Evolutionary conservation across 2,888 invertebrate genomes (phyloP), one percentile per base, ranked within the genome.

Genomic region (Sinopyrophorus schimmeli): DNA sequence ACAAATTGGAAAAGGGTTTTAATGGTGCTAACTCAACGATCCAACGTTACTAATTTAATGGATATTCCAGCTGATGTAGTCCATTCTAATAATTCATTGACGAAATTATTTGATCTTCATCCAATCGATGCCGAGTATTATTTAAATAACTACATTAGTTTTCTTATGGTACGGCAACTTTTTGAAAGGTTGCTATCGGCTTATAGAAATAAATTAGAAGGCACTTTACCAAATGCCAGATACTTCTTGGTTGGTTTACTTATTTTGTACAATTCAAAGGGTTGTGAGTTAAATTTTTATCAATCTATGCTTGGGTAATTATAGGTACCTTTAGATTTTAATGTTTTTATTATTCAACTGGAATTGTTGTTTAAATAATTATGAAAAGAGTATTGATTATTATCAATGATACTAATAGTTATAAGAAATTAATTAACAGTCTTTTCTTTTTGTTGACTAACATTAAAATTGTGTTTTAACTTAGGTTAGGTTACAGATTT

Each of bases 1-100:
- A 95, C 95, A 7, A 95, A 95, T 72, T 94, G 94, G 92, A 94
- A 95, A 69, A 79, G 94, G 30, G 82, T 93, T 14, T 75, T 95
- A 41, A 87, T 94, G 86, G 81, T 92, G 59, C 76, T 92, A 46
- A 83, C 83, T 2, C 86, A 86, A 12, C 82, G 81, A 65, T 84
- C 85, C 77, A 84, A 86, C 58, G 79, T 80, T 23, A 84, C 83
- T 5, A 84, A 91, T 74, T 83, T 90, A 1, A 71, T 88, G 6
- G 78, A 82, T 42, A 91, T 92, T 60, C 87, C 90, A 0, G 89
- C 88, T 1, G 79, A 81, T 58, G 69, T 86, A 54, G 89, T 89
- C 0, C 92, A 92, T 69, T 80, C 84, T 0, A 78, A 81, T 1
- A 83, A 83, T 35, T 68, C 72, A 1, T 65, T 72, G 3, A 35